Evolutionary conservation across 2,797 vertebrate species (phyloP).

Genomic region (Tapirus indicus): DNA sequence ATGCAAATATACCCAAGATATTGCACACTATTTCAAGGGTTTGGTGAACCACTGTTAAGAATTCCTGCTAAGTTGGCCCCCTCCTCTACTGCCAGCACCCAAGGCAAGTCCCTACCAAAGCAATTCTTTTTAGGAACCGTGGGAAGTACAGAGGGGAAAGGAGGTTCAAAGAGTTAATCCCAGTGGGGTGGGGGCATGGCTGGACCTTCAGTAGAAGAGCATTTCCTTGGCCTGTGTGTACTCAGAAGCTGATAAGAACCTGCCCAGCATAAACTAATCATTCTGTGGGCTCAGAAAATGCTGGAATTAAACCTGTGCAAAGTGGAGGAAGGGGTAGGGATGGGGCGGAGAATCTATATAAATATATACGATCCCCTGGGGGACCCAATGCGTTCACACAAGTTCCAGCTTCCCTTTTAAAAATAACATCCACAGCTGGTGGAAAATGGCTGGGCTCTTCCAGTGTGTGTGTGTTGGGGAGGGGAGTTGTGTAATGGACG

Average conservation of each 20-base stretch:
- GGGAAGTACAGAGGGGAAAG: not conserved
- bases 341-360: slow-evolving; percentile 57
- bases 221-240: not conserved
- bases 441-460: slow-evolving; percentile 53
- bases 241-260: not conserved
- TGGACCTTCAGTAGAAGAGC: not conserved
- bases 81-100: not conserved
- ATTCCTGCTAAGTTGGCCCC: not conserved
- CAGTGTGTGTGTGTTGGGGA: not conserved
- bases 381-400: slow-evolving; percentile 39
- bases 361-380: slow-evolving; percentile 69
- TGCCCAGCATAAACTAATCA: not conserved
- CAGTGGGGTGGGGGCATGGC: not conserved
- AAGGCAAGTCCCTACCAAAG: not conserved
- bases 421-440: slow-evolving; percentile 83
- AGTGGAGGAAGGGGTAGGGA: not conserved
- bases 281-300: slow-evolving; percentile 13
- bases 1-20: not conserved
- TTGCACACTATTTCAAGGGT: not conserved
- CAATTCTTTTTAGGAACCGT: not conserved
- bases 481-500: not conserved
- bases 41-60: not conserved
- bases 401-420: slow-evolving; percentile 82
- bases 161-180: not conserved
- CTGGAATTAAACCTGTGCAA: slow-evolving; percentile 25